These are phyloP conservation scores for Drosophila serrata DNA, from an alignment of 1,140 invertebrate genomes.

Conservation along the genomic window DNA sequence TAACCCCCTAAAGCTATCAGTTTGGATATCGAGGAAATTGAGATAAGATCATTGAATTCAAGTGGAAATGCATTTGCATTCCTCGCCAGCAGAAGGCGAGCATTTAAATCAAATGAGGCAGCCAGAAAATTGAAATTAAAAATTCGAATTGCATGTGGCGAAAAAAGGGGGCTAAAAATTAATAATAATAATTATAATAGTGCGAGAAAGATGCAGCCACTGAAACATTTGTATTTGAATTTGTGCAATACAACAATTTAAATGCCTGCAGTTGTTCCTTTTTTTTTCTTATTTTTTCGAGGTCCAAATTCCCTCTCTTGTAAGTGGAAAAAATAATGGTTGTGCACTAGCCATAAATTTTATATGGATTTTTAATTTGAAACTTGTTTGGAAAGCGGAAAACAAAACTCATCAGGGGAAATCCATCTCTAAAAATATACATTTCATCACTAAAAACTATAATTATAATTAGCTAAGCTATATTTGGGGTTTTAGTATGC, in stretches of 20 bases:
- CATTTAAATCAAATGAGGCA: constrained; percentile 38
- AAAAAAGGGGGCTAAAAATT: neutral
- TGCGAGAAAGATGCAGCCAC: constrained; percentile 11
- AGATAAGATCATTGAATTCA: constrained; percentile 52
- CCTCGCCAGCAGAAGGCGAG: neutral
- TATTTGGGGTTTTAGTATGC: neutral
- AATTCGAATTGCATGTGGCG: constrained; percentile 24
- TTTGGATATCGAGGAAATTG: constrained; percentile 13
- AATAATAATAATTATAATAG: constrained; percentile 3
- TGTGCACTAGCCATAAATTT: constrained; percentile 35
- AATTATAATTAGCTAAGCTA: neutral
- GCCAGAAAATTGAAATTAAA: constrained; percentile 35
- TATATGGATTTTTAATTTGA: constrained; percentile 69
- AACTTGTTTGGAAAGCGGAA: neutral
- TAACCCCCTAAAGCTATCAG: constrained; percentile 4
- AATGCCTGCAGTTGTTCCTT: constrained; percentile 6
- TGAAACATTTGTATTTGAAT: constrained; percentile 11
- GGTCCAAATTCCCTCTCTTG: constrained; percentile 1
- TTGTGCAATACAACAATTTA: constrained; percentile 31
- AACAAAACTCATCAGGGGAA: neutral
- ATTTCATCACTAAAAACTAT: neutral
- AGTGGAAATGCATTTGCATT: constrained; percentile 52
- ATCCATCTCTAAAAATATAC: neutral
- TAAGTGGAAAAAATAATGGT: constrained; percentile 34
- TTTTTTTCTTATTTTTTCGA: neutral